phyloP scores from a whole-genome alignment of 2,797 vertebrate species.

The Gymnodraco acuticeps region DNA sequence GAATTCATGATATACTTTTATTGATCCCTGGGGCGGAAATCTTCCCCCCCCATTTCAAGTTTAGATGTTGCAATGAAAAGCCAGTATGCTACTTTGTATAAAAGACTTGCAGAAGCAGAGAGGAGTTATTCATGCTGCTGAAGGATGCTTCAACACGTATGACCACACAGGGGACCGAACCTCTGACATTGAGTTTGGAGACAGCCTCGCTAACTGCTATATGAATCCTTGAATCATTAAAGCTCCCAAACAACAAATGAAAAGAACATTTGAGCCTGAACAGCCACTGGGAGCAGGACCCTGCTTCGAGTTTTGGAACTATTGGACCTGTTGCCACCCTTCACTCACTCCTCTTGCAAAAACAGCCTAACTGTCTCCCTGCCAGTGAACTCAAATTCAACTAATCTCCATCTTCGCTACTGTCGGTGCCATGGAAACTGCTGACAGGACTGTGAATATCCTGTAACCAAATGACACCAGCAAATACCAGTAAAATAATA shows the following conservation, averaged over 20 bases:
- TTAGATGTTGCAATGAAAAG: conserved; percentile 8
- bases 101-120: not conserved
- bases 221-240: conserved; percentile 8
- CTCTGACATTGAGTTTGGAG: conserved; percentile 22
- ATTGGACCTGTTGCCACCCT: conserved; percentile 27
- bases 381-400: conserved; percentile 27
- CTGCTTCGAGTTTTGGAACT: conserved; percentile 6
- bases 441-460: conserved; percentile 27
- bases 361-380: conserved; percentile 16
- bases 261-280: conserved; percentile 17
- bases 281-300: not conserved
- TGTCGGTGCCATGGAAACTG: conserved; percentile 46
- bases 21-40: conserved; percentile 39
- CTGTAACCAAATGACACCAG: conserved; percentile 25
- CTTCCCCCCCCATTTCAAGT: not conserved
- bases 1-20: conserved; percentile 32
- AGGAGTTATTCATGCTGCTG: conserved; percentile 19
- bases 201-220: not conserved
- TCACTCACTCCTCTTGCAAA: conserved; percentile 11
- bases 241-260: not conserved
- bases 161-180: conserved; percentile 15
- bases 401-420: conserved; percentile 43
- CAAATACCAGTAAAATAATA: conserved; percentile 47
- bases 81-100: conserved; percentile 1
- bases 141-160: not conserved